Base-by-base conservation (phyloP, 1,140 invertebrate species). In the Portunus trituberculatus region DNA sequence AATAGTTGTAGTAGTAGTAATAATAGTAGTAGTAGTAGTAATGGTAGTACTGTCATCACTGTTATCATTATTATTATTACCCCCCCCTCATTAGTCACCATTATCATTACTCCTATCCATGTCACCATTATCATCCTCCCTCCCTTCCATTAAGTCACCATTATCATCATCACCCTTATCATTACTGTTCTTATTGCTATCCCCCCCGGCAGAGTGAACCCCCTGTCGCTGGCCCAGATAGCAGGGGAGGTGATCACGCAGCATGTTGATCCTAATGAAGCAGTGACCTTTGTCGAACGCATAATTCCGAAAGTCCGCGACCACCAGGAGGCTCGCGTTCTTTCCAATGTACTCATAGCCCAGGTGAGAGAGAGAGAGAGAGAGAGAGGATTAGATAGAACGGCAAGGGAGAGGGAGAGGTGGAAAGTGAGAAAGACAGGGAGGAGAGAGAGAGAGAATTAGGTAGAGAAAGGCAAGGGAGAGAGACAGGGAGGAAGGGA, bases 211-310 rank as follows among this genome's bases (percentile, higher is more conserved):
- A 99, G 99, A 97, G 99, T 99, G 93, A 99, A 99, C 97, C 98
- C 98, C 2, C 97, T 99, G 89, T 98, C 99, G 0, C 97, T 99
- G 89, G 98, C 99, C 46, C 99, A 99, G 97, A 99, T 99, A 93
- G 97, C 98, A 8, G 98, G 98, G 0, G 97, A 98, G 95, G 98
- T 99, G 14, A 98, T 99, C 20, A 98, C 98, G 94, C 98, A 99
- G 96, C 98, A 98, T 88, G 97, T 97, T 96, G 98, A 99, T 96
- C 98, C 98, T 96, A 98, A 98, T 94, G 98, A 99, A 96, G 98
- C 98, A 0, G 97, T 99, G 88, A 97, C 97, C 52, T 99, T 99
- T 97, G 97, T 99, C 28, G 98, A 99, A 96, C 98, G 98, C 96
- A 98, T 98, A 46, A 98, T 99, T 97, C 97, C 98, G 0, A 99